Evolutionary conservation across 92 coral and sea anemone species (phyloP), one percentile per base, ranked within the genome.

Genomic region (Galaxea fascicularis): DNA sequence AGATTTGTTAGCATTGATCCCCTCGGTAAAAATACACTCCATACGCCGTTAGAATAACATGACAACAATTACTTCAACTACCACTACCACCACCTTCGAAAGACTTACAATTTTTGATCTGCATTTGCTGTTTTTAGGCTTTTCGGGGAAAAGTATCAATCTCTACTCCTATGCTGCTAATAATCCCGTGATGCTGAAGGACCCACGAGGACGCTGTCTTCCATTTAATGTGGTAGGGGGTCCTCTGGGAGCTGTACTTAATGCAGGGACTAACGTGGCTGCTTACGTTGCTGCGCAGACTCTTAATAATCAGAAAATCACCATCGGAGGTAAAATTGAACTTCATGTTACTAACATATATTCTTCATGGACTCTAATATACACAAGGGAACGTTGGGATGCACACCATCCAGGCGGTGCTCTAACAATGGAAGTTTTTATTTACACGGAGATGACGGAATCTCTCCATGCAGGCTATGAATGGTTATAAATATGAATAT

Each of bases 1-100:
- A 57, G 91, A 83, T 91, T 91, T 73, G 35, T 91, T 58, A 91
- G 94, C 91, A 39, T 79, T 73, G 94, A 91, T 58, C 94, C 91
- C 44, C 83, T 89, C 22, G 89, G 89, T 84, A 84, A 71, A 76
- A 49, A 52, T 18, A 10, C 62, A 6, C 0, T 4, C 11, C 18
- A 3, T 17, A 58, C 3, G 22, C 10, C 9, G 24, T 25, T 35
- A 6, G 3, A 35, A 35, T 35, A 6, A 2, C 41, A 35, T 35
- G 2, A 2, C 3, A 35, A 6, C 41, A 2, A 2, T 35, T 35
- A 35, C 41, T 35, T 6, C 6, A 35, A 6, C 41, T 35, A 2
- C 41, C 41, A 35, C 41, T 35, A 6, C 41, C 41, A 35, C 41
- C 6, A 35, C n/a, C n/a, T n/a, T n/a, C n/a, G n/a, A n/a, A n/a